These are phyloP conservation scores for Mechanitis messenoides DNA, from an alignment of 2,888 invertebrate species.

Conservation along the genomic window DNA sequence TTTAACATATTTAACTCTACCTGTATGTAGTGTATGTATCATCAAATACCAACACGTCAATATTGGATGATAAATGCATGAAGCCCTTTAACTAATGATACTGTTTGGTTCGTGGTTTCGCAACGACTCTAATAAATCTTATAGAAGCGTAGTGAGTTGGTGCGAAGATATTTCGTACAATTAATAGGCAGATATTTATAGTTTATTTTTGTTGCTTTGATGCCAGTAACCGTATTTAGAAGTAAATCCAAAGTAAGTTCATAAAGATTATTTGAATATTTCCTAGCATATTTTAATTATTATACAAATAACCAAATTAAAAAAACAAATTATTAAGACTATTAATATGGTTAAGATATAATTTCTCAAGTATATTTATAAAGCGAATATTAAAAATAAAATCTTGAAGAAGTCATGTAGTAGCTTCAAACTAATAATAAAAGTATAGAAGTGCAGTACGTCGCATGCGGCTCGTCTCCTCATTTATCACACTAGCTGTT, in stretches of 20 bases:
- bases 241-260: neutral
- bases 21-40: constrained; percentile 11
- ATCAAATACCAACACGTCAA: constrained; percentile 42
- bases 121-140: constrained; percentile 56
- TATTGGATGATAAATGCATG: constrained; percentile 56
- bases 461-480: constrained; percentile 33
- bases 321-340: neutral
- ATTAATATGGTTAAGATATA: neutral
- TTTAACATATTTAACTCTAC: neutral
- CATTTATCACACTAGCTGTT: constrained; percentile 43
- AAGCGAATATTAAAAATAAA: neutral
- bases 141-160: constrained; percentile 13
- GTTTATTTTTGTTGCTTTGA: constrained; percentile 1
- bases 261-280: constrained; percentile 1
- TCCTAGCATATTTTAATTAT: neutral
- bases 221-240: neutral
- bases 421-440: constrained; percentile 14
- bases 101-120: constrained; percentile 43
- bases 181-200: constrained; percentile 3
- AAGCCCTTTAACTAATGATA: constrained; percentile 58
- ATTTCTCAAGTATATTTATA: neutral
- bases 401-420: constrained; percentile 8
- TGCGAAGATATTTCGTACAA: constrained; percentile 4
- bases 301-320: no score
- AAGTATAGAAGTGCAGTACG: constrained; percentile 25